Evolutionary conservation across 2,797 vertebrate species (phyloP).

Genomic region (Falco naumanni): DNA sequence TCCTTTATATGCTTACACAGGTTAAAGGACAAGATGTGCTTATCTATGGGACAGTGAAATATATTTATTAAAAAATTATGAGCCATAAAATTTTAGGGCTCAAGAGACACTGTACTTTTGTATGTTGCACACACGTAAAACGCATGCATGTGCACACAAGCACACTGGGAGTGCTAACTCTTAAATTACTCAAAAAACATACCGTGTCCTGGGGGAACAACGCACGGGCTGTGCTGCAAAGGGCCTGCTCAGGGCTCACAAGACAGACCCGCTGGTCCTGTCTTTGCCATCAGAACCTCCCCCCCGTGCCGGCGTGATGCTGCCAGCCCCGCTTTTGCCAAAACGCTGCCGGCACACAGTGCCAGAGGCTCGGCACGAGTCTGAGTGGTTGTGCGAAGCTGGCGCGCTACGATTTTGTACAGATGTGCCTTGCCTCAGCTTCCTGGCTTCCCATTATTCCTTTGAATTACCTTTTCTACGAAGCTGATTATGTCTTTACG

Average conservation of each 20-base stretch:
- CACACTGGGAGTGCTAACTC: background rate
- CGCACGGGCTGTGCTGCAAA: background rate
- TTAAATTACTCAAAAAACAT: background rate
- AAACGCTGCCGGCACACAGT: background rate
- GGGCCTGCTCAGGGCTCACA: background rate
- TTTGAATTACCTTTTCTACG: slow-evolving; percentile 49
- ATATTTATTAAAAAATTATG: slow-evolving; percentile 41
- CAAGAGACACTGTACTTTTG: background rate
- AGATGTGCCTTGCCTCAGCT: slow-evolving; percentile 4
- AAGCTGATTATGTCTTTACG: slow-evolving; percentile 20
- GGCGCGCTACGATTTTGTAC: background rate
- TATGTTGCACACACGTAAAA: background rate
- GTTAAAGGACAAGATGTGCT: slow-evolving; percentile 55
- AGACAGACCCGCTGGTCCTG: background rate
- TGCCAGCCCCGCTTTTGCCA: background rate
- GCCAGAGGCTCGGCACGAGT: background rate
- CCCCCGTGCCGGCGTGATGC: rapidly evolving
- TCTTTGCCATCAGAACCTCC: background rate
- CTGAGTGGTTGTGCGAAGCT: background rate
- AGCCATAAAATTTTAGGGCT: slow-evolving; percentile 7
- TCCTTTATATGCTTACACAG: slow-evolving; percentile 23
- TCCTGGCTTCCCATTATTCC: slow-evolving; percentile 32
- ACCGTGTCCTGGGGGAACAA: background rate
- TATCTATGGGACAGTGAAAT: slow-evolving; percentile 19
- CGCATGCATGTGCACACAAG: background rate